Evolutionary conservation across 2,113 vertebrate genomes (phyloP), one percentile per base, ranked within the genome.

Genomic region (Colinus virginianus): DNA sequence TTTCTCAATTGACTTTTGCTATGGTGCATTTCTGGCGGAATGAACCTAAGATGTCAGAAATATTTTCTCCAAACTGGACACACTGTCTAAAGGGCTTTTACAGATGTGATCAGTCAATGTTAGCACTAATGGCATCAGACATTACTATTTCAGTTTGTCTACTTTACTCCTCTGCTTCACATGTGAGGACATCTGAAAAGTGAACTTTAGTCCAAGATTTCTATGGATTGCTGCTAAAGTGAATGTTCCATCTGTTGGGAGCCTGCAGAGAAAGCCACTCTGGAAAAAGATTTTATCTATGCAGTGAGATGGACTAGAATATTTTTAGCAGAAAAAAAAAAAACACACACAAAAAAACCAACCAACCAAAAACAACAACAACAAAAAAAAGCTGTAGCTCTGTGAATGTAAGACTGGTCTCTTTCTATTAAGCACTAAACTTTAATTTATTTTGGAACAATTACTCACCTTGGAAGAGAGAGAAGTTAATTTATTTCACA

Each of bases 371-470:
- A 36, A 36, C 36, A 36, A 36, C 36, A 36, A 36, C 36, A 36
- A n/a, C n/a, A 83, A 48, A 40, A 30, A 2, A 75, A 71, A 23
- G 32, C 20, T 79, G 11, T 21, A 87, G 28, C 7, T 77, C 46
- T 87, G 46, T 48, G 45, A 11, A 28, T 79, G 45, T 66, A 90
- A 87, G 11, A 32, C 30, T 87, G 36, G 90, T 40, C 59, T 88
- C 72, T 34, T 82, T 74, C 46, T 56, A 20, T 81, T 84, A 88
- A 32, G 66, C 61, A 90, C 80, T 77, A 67, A 86, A 78, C 40
- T 64, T 30, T 82, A 83, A 88, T 78, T 84, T 84, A 53, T 84
- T 93, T 84, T 71, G n/a, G 77, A 88, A 87, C 55, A 94, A 88
- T 92, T 66, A 87, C 42, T 86, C 26, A 30, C 67, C 69, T 92